A percentile compares a stretch with the other conserved stretches of the same genome.
phyloP scores from a whole-genome alignment of 2,888 invertebrate species.

The Hypomecis punctinalis region DNA sequence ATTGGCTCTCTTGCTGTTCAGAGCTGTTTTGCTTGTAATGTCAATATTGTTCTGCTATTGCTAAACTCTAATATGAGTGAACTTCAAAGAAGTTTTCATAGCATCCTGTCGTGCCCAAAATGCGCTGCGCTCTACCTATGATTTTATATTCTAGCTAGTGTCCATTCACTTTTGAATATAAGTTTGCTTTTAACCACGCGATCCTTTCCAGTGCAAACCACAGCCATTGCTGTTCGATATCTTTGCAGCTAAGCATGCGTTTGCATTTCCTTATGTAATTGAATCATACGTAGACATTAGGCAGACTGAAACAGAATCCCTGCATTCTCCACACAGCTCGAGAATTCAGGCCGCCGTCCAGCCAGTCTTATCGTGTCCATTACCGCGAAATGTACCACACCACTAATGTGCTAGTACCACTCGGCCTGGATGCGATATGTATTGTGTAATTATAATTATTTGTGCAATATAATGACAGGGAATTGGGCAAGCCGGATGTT shows the following conservation, averaged over 20 bases:
- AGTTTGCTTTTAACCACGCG: too few species aligned
- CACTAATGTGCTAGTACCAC: constrained; percentile 14
- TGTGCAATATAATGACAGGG: not conserved
- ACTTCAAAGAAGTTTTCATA: too few species aligned
- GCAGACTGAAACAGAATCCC: constrained; percentile 1
- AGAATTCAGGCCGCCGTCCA: constrained; percentile 30
- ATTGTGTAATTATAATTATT: constrained; percentile 28
- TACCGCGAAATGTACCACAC: constrained; percentile 35
- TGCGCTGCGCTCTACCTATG: too few species aligned
- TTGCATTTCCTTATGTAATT: too few species aligned
- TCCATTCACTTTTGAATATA: too few species aligned
- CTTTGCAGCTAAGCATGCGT: not conserved
- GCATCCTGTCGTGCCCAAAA: too few species aligned
- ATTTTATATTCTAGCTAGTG: too few species aligned
- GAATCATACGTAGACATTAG: constrained; percentile 6
- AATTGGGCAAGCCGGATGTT: constrained; percentile 1
- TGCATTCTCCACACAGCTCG: constrained; percentile 1
- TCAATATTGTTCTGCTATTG: too few species aligned
- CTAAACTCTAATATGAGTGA: too few species aligned
- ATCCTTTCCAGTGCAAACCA: too few species aligned
- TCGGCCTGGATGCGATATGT: constrained; percentile 15
- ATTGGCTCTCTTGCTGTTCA: too few species aligned
- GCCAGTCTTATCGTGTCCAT: constrained; percentile 39
- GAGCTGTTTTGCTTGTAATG: too few species aligned
- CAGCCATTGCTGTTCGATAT: not conserved